Base-by-base conservation (phyloP, 2,113 vertebrate species). In the Eptesicus fuscus region DNA sequence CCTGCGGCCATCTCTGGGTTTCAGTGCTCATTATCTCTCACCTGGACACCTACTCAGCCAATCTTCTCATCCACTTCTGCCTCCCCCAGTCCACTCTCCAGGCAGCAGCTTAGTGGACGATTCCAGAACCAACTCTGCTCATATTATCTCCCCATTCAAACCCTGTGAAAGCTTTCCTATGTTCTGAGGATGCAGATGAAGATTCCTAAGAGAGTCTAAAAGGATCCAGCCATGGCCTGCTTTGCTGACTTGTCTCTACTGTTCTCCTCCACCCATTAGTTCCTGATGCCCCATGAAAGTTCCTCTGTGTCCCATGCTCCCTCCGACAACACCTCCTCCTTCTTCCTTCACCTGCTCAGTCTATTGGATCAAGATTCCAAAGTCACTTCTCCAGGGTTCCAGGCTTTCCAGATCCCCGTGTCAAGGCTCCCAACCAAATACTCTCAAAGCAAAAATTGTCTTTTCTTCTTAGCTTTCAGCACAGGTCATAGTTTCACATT, bases 241-340 rank as follows among this genome's bases (percentile, higher is more conserved):
- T 16, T 28, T 2, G 2, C 40, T 74, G 20, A 12, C 11, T n/a
- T 5, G 7, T 17, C 30, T 47, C 5, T 0, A 32, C 6, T 4
- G 1, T 9, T 14, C 11, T 32, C 32, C 25, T 53, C 35, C 16
- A 42, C 13, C 49, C 4, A 2, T 23, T 28, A 53, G 82, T 12
- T 37, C 17, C 79, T 4, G 74, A 23, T 63, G 47, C 18, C 37
- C 44, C 49, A 9, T 1, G 10, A 32, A 30, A 35, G 12, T 30
- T 28, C 20, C 18, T 77, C 12, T 3, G 9, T 16, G 73, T 9
- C n/a, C 35, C 16, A 2, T 2, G 7, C 23, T 51, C 28, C 35
- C 70, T 77, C 18, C 0, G 11, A 23, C 5, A 10, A 59, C 11
- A 20, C 4, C 51, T 63, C 42, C 37, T 69, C 56, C n/a, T 40